Evolutionary conservation across 23 tunicate genomes (phyloP), one percentile per base, ranked within the genome.

Genomic region (Styela plicata): DNA sequence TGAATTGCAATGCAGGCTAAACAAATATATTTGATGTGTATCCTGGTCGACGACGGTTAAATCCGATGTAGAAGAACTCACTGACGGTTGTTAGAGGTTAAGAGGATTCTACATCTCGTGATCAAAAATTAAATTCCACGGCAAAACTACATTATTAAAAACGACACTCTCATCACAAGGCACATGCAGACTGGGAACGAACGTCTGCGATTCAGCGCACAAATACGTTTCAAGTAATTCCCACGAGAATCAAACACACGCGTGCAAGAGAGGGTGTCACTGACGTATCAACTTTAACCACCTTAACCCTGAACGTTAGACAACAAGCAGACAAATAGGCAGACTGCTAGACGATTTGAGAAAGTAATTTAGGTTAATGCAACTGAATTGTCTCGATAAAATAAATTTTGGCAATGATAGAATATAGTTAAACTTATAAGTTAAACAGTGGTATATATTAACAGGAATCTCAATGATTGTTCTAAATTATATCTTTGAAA

Each of bases 101-200:
- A 17, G 10, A 66, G 71, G 16, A 61, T 61, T 21, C 31, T 25
- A 26, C 71, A 66, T 66, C 71, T 28, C 31, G 31, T 66, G 31
- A 66, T 26, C 10, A 5, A 28, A 35, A 33, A 31, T 16, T 31
- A 28, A 18, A n/a, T n/a, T n/a, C n/a, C n/a, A n/a, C n/a, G n/a
- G n/a, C n/a, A n/a, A n/a, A n/a, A n/a, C n/a, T 35, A 33, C 57
- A 33, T n/a, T 31, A 24, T 21, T n/a, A n/a, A 24, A 1, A 34
- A 73, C 20, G 66, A 76, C 81, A 36, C 53, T 53, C 81, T 76
- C 16, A 18, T 36, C 53, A 76, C 81, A 29, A 76, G 53, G 64
- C 66, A 44, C 66, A 76, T 76, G 81, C 81, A 33, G 81, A 76
- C 81, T 76, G 81, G 81, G 81, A 76, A 76, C 64, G 81, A 76